These are phyloP conservation scores for Silurus meridionalis DNA, from an alignment of 2,113 vertebrate genomes.

Conservation along the genomic window DNA sequence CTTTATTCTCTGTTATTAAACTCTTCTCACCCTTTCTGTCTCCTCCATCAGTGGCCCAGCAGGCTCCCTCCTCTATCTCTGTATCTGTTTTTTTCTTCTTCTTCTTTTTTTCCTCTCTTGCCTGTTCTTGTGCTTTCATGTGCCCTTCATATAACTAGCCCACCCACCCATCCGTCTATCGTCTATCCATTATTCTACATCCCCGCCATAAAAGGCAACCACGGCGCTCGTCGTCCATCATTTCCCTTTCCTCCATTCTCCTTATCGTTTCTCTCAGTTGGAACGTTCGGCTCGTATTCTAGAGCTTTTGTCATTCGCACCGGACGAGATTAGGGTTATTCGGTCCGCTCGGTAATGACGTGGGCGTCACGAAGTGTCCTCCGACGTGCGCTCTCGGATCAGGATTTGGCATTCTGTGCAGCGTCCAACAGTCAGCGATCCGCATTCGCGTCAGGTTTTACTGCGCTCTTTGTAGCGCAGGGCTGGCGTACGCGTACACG, in stretches of 20 bases:
- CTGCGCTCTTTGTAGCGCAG: conserved; percentile 6
- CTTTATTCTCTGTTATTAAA: conserved; percentile 52
- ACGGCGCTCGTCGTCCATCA: not conserved
- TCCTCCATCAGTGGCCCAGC: conserved; percentile 51
- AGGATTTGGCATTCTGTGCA: not conserved
- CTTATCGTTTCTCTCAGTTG: not conserved
- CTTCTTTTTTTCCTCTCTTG: not conserved
- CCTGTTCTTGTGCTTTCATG: conserved; percentile 11
- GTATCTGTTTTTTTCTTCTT: conserved; percentile 26
- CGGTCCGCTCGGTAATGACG: not conserved
- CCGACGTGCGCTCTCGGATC: not conserved
- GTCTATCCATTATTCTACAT: not conserved
- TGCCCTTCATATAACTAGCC: not conserved
- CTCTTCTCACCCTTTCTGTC: conserved; percentile 41
- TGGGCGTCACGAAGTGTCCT: conserved; percentile 7
- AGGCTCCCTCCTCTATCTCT: conserved; percentile 37
- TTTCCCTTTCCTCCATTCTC: not conserved
- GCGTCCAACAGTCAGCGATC: conserved; percentile 30
- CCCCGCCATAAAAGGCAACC: no score
- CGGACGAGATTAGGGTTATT: not conserved
- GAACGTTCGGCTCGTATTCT: not conserved
- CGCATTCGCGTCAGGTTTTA: conserved; percentile 47
- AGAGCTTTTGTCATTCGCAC: not conserved
- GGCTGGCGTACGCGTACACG: not conserved
- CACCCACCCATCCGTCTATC: not conserved